Percentiles rank a stretch among this genome's conserved stretches.
These are phyloP conservation scores for Conomelus anceps DNA, from an alignment of 2,888 invertebrate genomes.

Conservation along the genomic window DNA sequence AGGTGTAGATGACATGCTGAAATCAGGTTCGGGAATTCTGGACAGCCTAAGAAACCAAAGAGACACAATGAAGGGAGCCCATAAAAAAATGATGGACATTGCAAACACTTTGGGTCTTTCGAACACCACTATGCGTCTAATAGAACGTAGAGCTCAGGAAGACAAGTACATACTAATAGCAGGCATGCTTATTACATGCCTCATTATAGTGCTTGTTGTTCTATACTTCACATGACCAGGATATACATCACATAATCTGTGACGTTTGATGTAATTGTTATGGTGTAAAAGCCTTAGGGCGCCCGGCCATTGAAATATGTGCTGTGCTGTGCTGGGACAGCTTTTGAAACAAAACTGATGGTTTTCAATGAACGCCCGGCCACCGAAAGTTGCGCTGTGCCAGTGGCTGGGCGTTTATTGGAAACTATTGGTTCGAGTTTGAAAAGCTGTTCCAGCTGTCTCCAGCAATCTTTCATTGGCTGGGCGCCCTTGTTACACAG, in stretches of 20 bases:
- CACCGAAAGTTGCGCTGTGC: too few species aligned
- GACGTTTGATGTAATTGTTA: background rate
- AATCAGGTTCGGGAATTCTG: constrained; percentile 66
- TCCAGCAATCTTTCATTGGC: too few species aligned
- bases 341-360: too few species aligned
- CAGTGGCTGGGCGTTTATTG: too few species aligned
- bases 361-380: too few species aligned
- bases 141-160: constrained; percentile 77
- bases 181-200: constrained; percentile 76
- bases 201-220: constrained; percentile 73
- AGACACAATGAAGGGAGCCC: constrained; percentile 77
- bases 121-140: constrained; percentile 89
- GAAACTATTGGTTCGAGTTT: too few species aligned
- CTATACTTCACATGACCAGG: constrained; percentile 33
- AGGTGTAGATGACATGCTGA: constrained; percentile 82
- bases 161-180: constrained; percentile 83
- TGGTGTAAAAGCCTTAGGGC: too few species aligned
- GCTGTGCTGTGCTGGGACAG: too few species aligned
- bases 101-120: constrained; percentile 88
- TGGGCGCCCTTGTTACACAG: too few species aligned
- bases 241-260: background rate
- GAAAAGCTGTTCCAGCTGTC: too few species aligned
- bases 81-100: constrained; percentile 76
- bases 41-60: constrained; percentile 77
- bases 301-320: too few species aligned